Evolutionary conservation across 2,797 vertebrate genomes (phyloP), one percentile per base, ranked within the genome.

Genomic region (Xyrichtys novacula): DNA sequence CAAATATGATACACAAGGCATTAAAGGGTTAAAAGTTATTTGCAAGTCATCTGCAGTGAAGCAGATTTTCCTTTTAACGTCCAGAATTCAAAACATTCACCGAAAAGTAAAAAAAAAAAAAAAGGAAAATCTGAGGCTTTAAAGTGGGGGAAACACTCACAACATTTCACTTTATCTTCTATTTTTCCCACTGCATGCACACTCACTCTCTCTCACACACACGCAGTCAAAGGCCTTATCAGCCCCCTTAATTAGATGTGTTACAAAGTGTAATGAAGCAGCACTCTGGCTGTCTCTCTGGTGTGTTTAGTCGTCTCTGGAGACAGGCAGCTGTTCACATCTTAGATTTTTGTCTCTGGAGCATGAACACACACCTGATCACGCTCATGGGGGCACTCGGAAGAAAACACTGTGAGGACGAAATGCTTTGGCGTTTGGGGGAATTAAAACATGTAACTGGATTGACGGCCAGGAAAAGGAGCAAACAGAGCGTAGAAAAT

Each of bases 241-340:
- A 6, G 48, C 63, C 64, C 53, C 68, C 46, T 8, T 71, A 43
- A 72, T 76, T 64, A 65, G 48, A 69, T 63, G 46, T 54, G 53
- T 42, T 44, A 28, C 25, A 58, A 62, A 59, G 75, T 65, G 8
- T 71, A 76, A 64, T 47, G 48, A 71, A 66, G 76, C 59, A 56
- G 50, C 65, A 42, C 65, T 39, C 65, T 40, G 32, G 34, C 42
- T 53, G 57, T 78, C n/a, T 54, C 34, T 76, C 36, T 16, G 28
- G 38, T 1, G 31, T 12, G 32, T 28, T 72, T 19, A 31, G 20
- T 55, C 49, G 6, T 29, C 49, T 66, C 50, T 40, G 63, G 25
- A 22, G 25, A 68, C 55, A 65, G 53, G 69, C 81, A 85, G 81
- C 81, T 88, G 85, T 74, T 76, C 55, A 52, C 36, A 42, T 62